Evolutionary conservation across 2,113 vertebrate genomes (phyloP).

Genomic region (Tauraco erythrolophus): DNA sequence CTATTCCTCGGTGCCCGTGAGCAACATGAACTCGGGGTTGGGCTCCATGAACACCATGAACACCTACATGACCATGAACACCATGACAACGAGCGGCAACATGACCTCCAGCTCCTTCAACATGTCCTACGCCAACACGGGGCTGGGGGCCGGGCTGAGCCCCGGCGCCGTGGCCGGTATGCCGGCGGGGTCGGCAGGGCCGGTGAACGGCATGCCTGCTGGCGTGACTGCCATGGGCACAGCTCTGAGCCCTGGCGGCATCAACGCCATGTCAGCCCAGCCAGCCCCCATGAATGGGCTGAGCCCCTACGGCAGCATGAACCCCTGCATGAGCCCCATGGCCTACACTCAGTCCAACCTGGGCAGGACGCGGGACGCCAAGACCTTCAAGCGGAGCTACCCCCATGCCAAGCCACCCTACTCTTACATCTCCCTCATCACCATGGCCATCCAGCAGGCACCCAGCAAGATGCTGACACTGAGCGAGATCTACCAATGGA

Average conservation of each 20-base stretch:
- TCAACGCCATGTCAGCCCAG: conserved; percentile 89
- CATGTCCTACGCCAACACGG: conserved; percentile 94
- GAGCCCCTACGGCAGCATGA: conserved; percentile 89
- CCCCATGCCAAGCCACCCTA: conserved; percentile 97
- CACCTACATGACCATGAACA: conserved; percentile 91
- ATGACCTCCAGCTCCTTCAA: conserved; percentile 94
- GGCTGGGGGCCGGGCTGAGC: conserved; percentile 85
- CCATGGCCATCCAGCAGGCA: conserved; percentile 98
- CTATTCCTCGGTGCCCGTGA: conserved; percentile 90
- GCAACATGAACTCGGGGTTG: conserved; percentile 90
- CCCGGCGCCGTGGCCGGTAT: conserved; percentile 83
- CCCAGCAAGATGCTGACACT: conserved; percentile 98
- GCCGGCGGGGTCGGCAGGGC: conserved; percentile 76
- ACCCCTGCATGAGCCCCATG: conserved; percentile 92
- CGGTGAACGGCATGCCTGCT: conserved; percentile 87
- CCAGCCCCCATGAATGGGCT: conserved; percentile 88
- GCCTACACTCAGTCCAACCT: conserved; percentile 87
- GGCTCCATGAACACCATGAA: conserved; percentile 93
- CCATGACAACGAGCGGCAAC: conserved; percentile 87
- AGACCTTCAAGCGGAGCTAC: conserved; percentile 93
- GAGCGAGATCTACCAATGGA: conserved; percentile 99
- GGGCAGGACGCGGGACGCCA: conserved; percentile 86
- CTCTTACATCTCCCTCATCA: conserved; percentile 98
- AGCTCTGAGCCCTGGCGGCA: conserved; percentile 86
- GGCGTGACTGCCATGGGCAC: conserved; percentile 87